These are phyloP conservation scores for Ormyrus pomaceus DNA, from an alignment of 2,888 invertebrate genomes.

Conservation along the genomic window DNA sequence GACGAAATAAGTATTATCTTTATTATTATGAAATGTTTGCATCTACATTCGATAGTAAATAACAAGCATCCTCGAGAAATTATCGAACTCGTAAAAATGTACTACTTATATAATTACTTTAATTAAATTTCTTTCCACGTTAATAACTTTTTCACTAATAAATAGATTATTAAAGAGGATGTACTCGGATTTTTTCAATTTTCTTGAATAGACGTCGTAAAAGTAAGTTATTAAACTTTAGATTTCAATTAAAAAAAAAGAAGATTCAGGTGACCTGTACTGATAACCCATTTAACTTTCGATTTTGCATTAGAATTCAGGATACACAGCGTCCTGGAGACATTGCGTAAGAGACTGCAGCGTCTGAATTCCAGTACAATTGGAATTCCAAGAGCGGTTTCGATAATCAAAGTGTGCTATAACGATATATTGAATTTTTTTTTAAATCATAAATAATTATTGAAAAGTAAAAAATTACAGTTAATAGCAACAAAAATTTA, in stretches of 20 bases:
- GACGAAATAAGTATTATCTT: no score
- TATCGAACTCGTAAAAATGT: no score
- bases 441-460: constrained; percentile 3
- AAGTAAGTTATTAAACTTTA: no score
- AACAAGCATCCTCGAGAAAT: no score
- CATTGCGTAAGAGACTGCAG: constrained; percentile 58
- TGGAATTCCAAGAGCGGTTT: constrained; percentile 40
- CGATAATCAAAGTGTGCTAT: constrained; percentile 45
- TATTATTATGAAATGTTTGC: no score
- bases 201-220: no score
- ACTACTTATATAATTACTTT: no score
- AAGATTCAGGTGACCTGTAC: background rate
- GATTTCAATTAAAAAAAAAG: background rate
- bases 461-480: background rate
- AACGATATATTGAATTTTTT: constrained; percentile 40
- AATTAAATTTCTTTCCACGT: no score
- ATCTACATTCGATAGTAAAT: no score
- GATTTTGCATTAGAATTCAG: constrained; percentile 59
- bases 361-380: constrained; percentile 43
- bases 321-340: constrained; percentile 54
- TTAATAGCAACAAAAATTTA: background rate
- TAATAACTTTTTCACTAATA: no score
- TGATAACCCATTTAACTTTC: constrained; percentile 19
- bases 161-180: no score
- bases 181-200: no score